Evolutionary conservation across 1,140 invertebrate genomes (phyloP).

Genomic region (Saccostrea cuccullata): DNA sequence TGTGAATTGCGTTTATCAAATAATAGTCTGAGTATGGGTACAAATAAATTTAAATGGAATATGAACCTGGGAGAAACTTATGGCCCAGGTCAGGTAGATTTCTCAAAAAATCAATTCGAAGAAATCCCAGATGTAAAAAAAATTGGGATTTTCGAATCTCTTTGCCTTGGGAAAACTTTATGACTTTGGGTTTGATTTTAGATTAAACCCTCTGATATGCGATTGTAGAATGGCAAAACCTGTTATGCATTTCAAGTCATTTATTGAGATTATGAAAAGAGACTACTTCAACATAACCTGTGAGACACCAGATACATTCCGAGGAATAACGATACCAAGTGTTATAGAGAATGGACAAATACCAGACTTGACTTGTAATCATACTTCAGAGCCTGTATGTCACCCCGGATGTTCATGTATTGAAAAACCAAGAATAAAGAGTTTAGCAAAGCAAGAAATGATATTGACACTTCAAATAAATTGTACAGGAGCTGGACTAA

Average conservation of each 20-base stretch:
- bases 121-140: too few relatives aligned
- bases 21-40: not conserved
- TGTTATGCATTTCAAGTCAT: not conserved
- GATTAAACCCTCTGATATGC: not conserved
- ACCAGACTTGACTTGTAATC: not conserved
- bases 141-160: too few relatives aligned
- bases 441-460: not conserved
- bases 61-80: not conserved
- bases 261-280: not conserved
- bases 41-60: not conserved
- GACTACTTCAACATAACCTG: not conserved
- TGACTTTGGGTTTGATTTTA: not conserved
- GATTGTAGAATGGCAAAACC: not conserved
- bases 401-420: not conserved
- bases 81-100: not conserved
- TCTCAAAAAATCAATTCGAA: too few relatives aligned
- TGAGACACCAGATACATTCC: not conserved
- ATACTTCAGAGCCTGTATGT: not conserved
- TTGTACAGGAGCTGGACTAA: not conserved
- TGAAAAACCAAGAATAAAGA: not conserved
- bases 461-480: not conserved
- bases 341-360: not conserved
- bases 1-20: not conserved
- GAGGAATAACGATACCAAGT: not conserved
- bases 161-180: not conserved